Base-by-base conservation (phyloP, 2,888 invertebrate species). In the Amphimallon solstitiale region DNA sequence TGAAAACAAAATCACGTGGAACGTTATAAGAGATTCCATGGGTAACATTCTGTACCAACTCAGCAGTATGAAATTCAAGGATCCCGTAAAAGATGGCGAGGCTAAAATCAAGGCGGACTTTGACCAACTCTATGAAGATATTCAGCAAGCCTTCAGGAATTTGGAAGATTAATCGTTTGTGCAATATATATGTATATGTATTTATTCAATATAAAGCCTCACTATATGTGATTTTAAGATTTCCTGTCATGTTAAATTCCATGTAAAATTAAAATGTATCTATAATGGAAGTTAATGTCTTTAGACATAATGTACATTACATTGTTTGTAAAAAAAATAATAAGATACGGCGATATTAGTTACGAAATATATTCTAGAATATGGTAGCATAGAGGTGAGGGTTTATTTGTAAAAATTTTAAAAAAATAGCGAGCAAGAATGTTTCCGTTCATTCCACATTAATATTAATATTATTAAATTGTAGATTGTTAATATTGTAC, bases 51-150 rank as follows among this genome's bases (percentile, higher is more conserved):
- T 99, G 76, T 98, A 99, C 86, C 96, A 98, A 83, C 89, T 99
- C 74, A 96, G 95, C 79, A 95, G 95, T 81, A 99, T 99, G 98
- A 99, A 99, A 85, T 99, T 99, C 89, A 98, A 97, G 90, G 98
- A 99, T 84, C 98, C 99, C 48, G 94, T 96, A 21, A 97, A 96
- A 84, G 98, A 99, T 76, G 98, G 98, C 63, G 98, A 99, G 83
- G 90, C 91, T 10, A 98, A 98, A 85, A 97, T 99, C 84, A 94
- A 94, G 84, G 91, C 93, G 49, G 98, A 98, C 80, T 98, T 94
- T 83, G 98, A 99, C 82, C 97, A 97, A 79, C 86, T 99, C 63
- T 88, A 95, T 77, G 99, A 99, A 84, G 95, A 97, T 82, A 95
- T 99, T 87, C 94, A 96, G 77, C 93, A 94, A 80, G 94, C 95